Base-by-base conservation (phyloP, 2,888 invertebrate species). In the Drosophila yooni region DNA sequence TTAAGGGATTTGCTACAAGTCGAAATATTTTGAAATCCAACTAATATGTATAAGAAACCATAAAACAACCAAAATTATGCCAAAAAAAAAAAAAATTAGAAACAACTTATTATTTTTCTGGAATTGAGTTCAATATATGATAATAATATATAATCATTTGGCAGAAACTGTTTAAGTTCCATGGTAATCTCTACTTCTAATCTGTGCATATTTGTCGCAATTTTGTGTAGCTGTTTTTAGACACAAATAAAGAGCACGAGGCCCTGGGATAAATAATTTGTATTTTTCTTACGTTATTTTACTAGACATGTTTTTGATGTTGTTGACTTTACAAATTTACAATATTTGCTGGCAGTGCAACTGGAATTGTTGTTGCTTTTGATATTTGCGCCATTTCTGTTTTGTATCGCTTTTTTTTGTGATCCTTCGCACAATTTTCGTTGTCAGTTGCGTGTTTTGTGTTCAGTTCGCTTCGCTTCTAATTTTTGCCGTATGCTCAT, bases 401-500 rank as follows among this genome's bases (percentile, higher is more conserved):
- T 70, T 69, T 68, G 58, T 69, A 66, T 74, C 66, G n/a, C n/a
- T n/a, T 1, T 75, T 75, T 62, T 31, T 59, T 56, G 71, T 61
- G 62, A 58, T 58, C 54, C 29, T 58, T 84, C 66, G 76, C 72
- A 76, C 74, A 73, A 88, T 76, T 88, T 88, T 74, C 86, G 72
- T 68, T 79, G 75, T 69, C 85, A 73, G 21, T 21, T 21, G 21
- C 81, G 69, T 73, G 74, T 73, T 65, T 71, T 83, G 74, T 70
- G 74, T 82, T 61, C 48, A 51, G 62, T 63, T 71, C 54, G 70
- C 69, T 70, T 67, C 74, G 76, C 56, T 78, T 82, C 81, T 83
- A 88, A 85, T 88, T 88, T 85, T 77, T 83, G 83, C 76, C 72
- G 75, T 75, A 76, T 83, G 74, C 69, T 76, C 86, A 83, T 81